Base-by-base conservation (phyloP, 1,140 invertebrate species). In the Neodiprion lecontei region DNA sequence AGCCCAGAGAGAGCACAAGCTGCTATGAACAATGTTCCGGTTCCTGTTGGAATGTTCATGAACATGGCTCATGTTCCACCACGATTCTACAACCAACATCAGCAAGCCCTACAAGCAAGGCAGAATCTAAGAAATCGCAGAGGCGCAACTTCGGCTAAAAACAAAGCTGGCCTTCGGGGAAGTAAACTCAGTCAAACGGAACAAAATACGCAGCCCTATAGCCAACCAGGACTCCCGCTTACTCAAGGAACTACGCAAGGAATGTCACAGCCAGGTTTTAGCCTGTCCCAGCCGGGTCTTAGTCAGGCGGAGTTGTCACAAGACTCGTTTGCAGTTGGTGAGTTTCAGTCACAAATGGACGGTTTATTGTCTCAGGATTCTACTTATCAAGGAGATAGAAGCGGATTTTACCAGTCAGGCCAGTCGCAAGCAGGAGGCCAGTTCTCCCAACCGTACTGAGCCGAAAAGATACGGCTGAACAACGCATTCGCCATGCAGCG, bases 41-140 rank as follows among this genome's bases (percentile, higher is more conserved):
- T 98, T 7, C 96, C 96, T 0, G 93, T 97, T n/a, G 96, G 96
- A 23, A 97, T 97, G 95, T 97, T 98, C 79, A 96, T 97, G 93
- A 96, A 96, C 81, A 96, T 96, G 95, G 92, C 94, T 9, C 95
- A 96, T 74, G 92, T 97, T 50, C 95, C 95, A n/a, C 95, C 95
- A 1, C 86, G 95, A 7, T 97, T 96, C 85, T 96, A 95, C 78
- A 95, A 96, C 81, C 95, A 96, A 79, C 94, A 95, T 78, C 93
- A 94, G 75, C 93, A 94, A 79, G 93, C 93, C 0, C 77, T 93
- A 65, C 89, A 92, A 81, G 91, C 89, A 1, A 83, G 89, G 47
- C 92, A 90, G 70, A 88, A 87, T 70, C 87, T 87, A 48, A 80
- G 85, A 8, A 88, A 84, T 28, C 84, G 83, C 9, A 82, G 88